Conservation (phyloP, 2,888 invertebrate species). For the Caenorhabditis panamensis region DNA sequence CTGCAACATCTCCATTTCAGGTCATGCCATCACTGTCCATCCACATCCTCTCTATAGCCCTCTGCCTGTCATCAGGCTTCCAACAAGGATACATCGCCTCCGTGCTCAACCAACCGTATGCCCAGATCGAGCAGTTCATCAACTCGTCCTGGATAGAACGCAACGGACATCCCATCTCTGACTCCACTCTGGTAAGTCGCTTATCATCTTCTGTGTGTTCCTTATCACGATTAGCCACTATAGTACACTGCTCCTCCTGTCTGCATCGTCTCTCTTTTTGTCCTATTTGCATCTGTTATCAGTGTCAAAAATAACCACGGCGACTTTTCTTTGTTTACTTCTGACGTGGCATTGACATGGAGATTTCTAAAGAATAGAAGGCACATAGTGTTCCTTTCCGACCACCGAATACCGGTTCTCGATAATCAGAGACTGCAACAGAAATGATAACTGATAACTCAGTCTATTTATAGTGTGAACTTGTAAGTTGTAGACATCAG, state of each 20-base stretch:
- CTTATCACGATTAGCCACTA: not conserved
- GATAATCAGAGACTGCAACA: not conserved
- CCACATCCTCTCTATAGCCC: slow-evolving; percentile 70
- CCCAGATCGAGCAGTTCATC: slow-evolving; percentile 72
- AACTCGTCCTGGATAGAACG: slow-evolving; percentile 68
- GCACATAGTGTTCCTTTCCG: not conserved
- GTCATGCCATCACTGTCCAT: slow-evolving; percentile 73
- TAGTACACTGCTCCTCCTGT: not conserved
- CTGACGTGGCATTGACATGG: slow-evolving; percentile 7
- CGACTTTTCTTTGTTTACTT: not conserved
- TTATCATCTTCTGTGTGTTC: not conserved
- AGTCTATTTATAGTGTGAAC: not conserved
- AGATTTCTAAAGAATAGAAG: not conserved
- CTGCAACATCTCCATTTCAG: slow-evolving; percentile 21
- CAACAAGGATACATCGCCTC: slow-evolving; percentile 77
- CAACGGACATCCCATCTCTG: slow-evolving; percentile 61
- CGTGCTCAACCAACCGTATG: slow-evolving; percentile 74
- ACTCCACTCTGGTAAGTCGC: slow-evolving; percentile 66
- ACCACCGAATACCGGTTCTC: slow-evolving; percentile 19
- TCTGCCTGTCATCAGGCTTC: slow-evolving; percentile 73
- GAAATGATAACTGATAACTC: not conserved
- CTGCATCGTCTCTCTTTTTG: not conserved
- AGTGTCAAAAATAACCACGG: slow-evolving; percentile 6
- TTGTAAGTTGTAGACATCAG: not conserved
- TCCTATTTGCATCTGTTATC: slow-evolving; percentile 4